These are phyloP conservation scores for Perodicticus potto DNA, from an alignment of 2,797 vertebrate genomes.

Conservation along the genomic window DNA sequence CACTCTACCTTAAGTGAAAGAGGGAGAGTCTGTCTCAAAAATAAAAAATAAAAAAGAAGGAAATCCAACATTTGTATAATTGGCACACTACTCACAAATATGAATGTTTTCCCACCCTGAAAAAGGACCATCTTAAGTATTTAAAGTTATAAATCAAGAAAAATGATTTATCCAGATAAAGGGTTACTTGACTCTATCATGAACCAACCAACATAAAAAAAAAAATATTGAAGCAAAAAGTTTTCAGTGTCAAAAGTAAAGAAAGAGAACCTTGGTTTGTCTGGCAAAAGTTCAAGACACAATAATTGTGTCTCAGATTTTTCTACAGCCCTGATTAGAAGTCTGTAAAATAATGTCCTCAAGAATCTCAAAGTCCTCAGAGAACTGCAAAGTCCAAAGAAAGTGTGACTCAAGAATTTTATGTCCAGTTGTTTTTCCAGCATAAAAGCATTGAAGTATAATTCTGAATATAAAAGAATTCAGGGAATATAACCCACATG, in stretches of 20 bases:
- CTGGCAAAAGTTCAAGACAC: conserved; percentile 24
- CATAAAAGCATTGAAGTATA: conserved; percentile 41
- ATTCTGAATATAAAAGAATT: conserved; percentile 20
- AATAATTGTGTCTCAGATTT: neutral
- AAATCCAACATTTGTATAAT: neutral
- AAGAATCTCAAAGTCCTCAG: conserved; percentile 22
- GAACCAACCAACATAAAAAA: neutral
- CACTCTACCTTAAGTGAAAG: no score
- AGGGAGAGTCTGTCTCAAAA: no score
- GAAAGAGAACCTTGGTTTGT: neutral
- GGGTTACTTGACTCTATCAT: conserved; percentile 1
- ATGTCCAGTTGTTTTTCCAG: neutral
- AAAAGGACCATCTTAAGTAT: conserved; percentile 20
- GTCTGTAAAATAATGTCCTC: conserved; percentile 34
- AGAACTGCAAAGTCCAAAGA: conserved; percentile 9
- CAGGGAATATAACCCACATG: neutral
- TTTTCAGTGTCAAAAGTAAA: neutral
- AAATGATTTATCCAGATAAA: conserved; percentile 45
- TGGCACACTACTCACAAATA: neutral
- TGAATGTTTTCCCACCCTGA: neutral
- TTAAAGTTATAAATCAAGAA: conserved; percentile 37
- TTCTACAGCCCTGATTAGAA: neutral
- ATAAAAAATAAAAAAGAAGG: no score
- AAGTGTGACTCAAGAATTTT: neutral
- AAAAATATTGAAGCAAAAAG: neutral